These are phyloP conservation scores for Enteromius fasciolatus DNA, from an alignment of 2,797 vertebrate genomes.

Conservation along the genomic window DNA sequence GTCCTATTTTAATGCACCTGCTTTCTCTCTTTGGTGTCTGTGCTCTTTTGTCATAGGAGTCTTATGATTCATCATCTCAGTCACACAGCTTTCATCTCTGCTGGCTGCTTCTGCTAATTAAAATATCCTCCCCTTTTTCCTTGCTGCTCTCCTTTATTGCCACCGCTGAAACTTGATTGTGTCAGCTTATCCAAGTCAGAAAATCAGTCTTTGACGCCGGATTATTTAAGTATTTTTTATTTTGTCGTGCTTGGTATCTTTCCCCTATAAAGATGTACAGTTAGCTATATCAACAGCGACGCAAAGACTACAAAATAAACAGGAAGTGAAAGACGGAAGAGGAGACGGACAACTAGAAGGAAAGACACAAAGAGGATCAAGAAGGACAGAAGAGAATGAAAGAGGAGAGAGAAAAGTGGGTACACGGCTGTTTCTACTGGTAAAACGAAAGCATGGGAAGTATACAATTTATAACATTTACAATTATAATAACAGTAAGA, in stretches of 20 bases:
- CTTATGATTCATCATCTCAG: conserved; percentile 70
- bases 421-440: conserved; percentile 74
- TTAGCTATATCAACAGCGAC: conserved; percentile 87
- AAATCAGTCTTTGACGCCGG: conserved; percentile 39
- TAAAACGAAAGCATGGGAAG: conserved; percentile 69
- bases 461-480: conserved; percentile 85
- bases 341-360: conserved; percentile 59
- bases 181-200: conserved; percentile 50
- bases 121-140: conserved; percentile 18
- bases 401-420: conserved; percentile 65
- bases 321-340: conserved; percentile 51
- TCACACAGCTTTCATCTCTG: conserved; percentile 53
- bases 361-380: conserved; percentile 57
- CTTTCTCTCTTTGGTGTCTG: conserved; percentile 56
- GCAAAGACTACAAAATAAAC: conserved; percentile 80
- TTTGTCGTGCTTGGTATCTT: conserved; percentile 86
- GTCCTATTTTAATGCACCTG: conserved; percentile 68
- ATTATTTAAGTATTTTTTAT: conserved; percentile 76
- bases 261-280: conserved; percentile 86
- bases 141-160: conserved; percentile 54
- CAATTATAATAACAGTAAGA: conserved; percentile 76
- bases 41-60: conserved; percentile 42
- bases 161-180: conserved; percentile 42
- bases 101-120: conserved; percentile 45
- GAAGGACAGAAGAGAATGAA: conserved; percentile 73